Evolutionary conservation across 2,797 vertebrate genomes (phyloP).

Genomic region (Trachurus trachurus): DNA sequence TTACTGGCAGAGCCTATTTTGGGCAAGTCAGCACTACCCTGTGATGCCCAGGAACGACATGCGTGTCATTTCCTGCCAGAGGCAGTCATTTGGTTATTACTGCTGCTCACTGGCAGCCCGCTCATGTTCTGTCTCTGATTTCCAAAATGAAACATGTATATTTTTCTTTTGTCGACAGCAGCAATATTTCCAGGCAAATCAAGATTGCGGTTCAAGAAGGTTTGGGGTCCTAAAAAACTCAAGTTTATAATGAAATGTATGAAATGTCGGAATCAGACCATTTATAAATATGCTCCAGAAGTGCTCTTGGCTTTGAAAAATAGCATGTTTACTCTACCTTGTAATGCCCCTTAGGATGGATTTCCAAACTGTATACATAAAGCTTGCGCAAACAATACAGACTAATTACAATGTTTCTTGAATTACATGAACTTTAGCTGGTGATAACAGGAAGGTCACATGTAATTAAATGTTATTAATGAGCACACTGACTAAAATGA

Average conservation of each 20-base stretch:
- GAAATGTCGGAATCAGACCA: slow-evolving; percentile 72
- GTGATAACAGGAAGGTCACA: slow-evolving; percentile 85
- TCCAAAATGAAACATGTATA: slow-evolving; percentile 81
- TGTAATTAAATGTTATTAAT: slow-evolving; percentile 84
- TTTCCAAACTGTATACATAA: slow-evolving; percentile 83
- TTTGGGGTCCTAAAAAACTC: slow-evolving; percentile 62
- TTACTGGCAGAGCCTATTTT: slow-evolving; percentile 78
- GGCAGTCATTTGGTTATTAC: slow-evolving; percentile 77
- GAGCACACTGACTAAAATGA: slow-evolving; percentile 76
- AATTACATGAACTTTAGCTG: slow-evolving; percentile 80
- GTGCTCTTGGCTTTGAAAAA: slow-evolving; percentile 79
- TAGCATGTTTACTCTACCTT: slow-evolving; percentile 80
- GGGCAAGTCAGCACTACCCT: slow-evolving; percentile 75
- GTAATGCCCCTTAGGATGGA: slow-evolving; percentile 73
- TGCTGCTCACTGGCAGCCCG: slow-evolving; percentile 72
- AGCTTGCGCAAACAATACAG: slow-evolving; percentile 78
- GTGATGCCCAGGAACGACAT: slow-evolving; percentile 80
- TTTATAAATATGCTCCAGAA: slow-evolving; percentile 78
- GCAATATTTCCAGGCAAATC: slow-evolving; percentile 81
- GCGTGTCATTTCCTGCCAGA: slow-evolving; percentile 84
- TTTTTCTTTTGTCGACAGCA: slow-evolving; percentile 82
- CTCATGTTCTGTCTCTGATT: slow-evolving; percentile 79
- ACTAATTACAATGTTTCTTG: slow-evolving; percentile 84
- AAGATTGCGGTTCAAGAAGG: slow-evolving; percentile 66
- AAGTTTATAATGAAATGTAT: slow-evolving; percentile 73